Percentiles rank a stretch among this genome's conserved stretches.
These are phyloP conservation scores for Alsophila aescularia DNA, from an alignment of 2,888 invertebrate species.

Conservation along the genomic window DNA sequence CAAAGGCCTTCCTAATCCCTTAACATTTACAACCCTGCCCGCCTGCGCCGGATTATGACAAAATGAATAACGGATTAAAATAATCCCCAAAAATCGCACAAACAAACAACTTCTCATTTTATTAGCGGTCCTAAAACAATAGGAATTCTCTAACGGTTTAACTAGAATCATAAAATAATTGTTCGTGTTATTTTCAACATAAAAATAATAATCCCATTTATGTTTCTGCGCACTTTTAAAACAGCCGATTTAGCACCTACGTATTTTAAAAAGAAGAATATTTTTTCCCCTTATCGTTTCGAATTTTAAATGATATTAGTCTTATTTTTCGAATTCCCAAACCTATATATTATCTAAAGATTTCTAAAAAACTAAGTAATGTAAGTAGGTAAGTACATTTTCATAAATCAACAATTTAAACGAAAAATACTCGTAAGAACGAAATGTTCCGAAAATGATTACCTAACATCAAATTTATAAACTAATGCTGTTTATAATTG, in stretches of 20 bases:
- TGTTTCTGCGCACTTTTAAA: not conserved
- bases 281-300: too few relatives aligned
- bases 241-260: not conserved
- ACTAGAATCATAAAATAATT: not conserved
- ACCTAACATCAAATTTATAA: not conserved
- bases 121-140: conserved; percentile 33
- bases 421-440: not conserved
- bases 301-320: too few relatives aligned
- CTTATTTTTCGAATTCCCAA: too few relatives aligned
- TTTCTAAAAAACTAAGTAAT: too few relatives aligned
- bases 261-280: too few relatives aligned
- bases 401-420: too few relatives aligned
- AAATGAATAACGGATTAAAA: conserved; percentile 30
- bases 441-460: not conserved
- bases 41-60: conserved; percentile 28
- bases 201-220: conserved; percentile 4
- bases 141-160: conserved; percentile 22
- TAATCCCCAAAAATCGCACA: conserved; percentile 34
- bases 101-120: conserved; percentile 37
- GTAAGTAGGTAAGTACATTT: too few relatives aligned
- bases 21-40: conserved; percentile 12
- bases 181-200: not conserved
- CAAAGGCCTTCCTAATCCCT: conserved; percentile 4
- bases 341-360: too few relatives aligned
- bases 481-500: conserved; percentile 47